Evolutionary conservation across 35 echinoderm and acorn worm species (phyloP), one percentile per base, ranked within the genome.

Genomic region (Ophiothrix spiculata): DNA sequence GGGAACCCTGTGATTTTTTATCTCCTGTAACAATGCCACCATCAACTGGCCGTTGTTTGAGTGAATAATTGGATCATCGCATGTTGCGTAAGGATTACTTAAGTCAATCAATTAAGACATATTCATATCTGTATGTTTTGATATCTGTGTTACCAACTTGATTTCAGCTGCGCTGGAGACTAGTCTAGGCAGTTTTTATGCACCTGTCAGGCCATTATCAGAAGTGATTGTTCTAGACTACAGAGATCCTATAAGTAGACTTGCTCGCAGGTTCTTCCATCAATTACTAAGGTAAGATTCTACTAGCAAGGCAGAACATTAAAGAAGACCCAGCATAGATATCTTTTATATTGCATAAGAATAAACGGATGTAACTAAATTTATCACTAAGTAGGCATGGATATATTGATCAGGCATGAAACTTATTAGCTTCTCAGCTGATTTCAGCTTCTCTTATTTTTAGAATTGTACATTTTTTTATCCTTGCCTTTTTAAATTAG

Each of bases 191-290:
- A 89, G 87, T 49, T 99, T 99, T 82, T 99, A 99, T 87, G 96
- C 92, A 36, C 96, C 96, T 25, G 69, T 93, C 34, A 83, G 96
- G 73, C 92, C 96, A 29, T 76, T 99, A 25, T 99, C 96, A 3
- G 96, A 99, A 37, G 89, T 94, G 8, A 92, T 99, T 32, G 89
- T 94, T 29, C 60, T 99, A 15, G 92, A 99, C 37, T 99, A 99
- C 64, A 84, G 96, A 74, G 90, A 94, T 82, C 83, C 88, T 15
- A 87, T 99, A 39, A 99, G 96, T 81, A 80, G 96, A 63, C 87
- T 99, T 4, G 96, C 96, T 12, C 83, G 96, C 31, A 91, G 96
- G 28, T 99, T 99, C 89, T 99, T 94, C 41, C 92, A 98, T 56
- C 89, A 91, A 56, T 76, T 99, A 36, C 78, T 99, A 35, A 97